Percentiles rank a stretch among this genome's conserved stretches.
Conservation (phyloP, 2,888 invertebrate genomes). For the Agonopterix subpropinquella region DNA sequence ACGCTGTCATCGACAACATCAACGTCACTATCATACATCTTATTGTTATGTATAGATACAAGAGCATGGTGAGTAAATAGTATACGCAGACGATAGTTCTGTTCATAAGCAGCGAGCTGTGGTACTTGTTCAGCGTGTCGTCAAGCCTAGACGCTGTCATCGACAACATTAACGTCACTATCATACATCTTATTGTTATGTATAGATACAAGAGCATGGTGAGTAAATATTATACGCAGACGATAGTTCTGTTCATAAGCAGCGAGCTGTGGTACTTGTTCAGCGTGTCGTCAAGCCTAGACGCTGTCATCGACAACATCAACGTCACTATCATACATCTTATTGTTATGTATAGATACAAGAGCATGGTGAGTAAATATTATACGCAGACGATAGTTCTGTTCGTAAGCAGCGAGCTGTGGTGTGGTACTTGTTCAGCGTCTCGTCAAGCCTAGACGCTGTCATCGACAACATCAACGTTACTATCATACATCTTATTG, state of each 20-base stretch:
- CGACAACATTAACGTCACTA: conserved; percentile 32
- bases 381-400: conserved; percentile 1
- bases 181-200: conserved; percentile 37
- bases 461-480: conserved; percentile 38
- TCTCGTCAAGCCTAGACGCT: conserved; percentile 33
- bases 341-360: conserved; percentile 19
- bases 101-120: conserved; percentile 29
- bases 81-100: conserved; percentile 1
- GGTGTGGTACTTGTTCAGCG: conserved; percentile 42
- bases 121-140: conserved; percentile 33
- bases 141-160: conserved; percentile 38
- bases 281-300: conserved; percentile 30
- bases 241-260: conserved; percentile 3
- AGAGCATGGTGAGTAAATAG: conserved; percentile 16
- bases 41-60: conserved; percentile 14
- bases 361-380: conserved; percentile 15
- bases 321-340: conserved; percentile 43
- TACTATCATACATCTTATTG: conserved; percentile 38
- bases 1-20: conserved; percentile 16
- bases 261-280: conserved; percentile 43
- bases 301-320: conserved; percentile 35
- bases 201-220: conserved; percentile 17
- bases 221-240: conserved; percentile 7
- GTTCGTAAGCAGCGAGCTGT: conserved; percentile 29
- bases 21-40: conserved; percentile 15